These are phyloP conservation scores for Heliconius melpomene DNA, from an alignment of 1,140 invertebrate genomes.

Conservation along the genomic window DNA sequence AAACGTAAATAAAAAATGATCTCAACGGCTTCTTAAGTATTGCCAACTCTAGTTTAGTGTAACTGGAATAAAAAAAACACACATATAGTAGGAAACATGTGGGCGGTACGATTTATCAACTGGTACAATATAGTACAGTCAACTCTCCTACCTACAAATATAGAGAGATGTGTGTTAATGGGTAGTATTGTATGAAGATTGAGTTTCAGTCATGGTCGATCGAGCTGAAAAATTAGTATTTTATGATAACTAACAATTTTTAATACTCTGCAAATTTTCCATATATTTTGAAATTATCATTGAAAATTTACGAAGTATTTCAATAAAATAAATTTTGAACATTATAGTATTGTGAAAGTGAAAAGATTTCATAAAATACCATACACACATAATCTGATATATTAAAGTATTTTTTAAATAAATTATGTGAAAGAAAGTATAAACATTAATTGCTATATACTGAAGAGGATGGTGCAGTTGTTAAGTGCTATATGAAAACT, in stretches of 20 bases:
- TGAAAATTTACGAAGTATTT: background rate
- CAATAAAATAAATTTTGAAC: background rate
- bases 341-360: background rate
- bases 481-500: background rate
- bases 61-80: too few relatives aligned
- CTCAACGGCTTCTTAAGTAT: too few relatives aligned
- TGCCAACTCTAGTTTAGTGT: too few relatives aligned
- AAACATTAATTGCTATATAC: background rate
- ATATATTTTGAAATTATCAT: too few relatives aligned
- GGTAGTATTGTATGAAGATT: background rate
- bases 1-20: background rate
- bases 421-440: background rate
- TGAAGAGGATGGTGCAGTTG: background rate
- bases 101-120: too few relatives aligned
- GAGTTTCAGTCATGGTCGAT: slow-evolving; percentile 1
- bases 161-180: background rate
- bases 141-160: background rate
- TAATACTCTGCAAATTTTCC: too few relatives aligned
- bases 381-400: too few relatives aligned
- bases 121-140: too few relatives aligned
- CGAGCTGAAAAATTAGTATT: slow-evolving; percentile 16
- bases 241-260: background rate
- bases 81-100: too few relatives aligned
- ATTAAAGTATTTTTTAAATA: too few relatives aligned
- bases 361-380: background rate